Percentiles rank a stretch among this genome's conserved stretches.
These are phyloP conservation scores for Ceratina japonica DNA, from an alignment of 1,140 invertebrate species.

Conservation along the genomic window DNA sequence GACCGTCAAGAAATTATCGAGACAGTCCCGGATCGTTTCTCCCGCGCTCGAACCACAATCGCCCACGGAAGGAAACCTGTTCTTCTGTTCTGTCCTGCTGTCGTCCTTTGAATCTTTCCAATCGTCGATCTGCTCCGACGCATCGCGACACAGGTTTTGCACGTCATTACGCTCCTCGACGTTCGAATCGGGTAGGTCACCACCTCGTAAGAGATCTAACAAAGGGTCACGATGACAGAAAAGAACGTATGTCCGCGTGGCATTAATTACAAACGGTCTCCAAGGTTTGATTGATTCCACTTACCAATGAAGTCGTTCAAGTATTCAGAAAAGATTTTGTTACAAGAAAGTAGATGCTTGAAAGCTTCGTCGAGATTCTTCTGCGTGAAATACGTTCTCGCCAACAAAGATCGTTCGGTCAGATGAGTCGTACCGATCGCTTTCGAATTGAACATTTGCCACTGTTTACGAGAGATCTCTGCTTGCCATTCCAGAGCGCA, in stretches of 20 bases:
- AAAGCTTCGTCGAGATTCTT: conserved; percentile 68
- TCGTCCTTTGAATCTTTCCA: not conserved
- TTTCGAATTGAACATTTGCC: conserved; percentile 65
- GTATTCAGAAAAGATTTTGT: conserved; percentile 65
- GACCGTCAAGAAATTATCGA: conserved; percentile 43
- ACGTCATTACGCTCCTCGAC: not conserved
- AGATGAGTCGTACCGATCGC: conserved; percentile 29
- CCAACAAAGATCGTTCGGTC: conserved; percentile 66
- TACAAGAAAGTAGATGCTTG: conserved; percentile 58
- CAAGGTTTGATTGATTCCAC: conserved; percentile 22
- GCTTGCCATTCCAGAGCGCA: conserved; percentile 70
- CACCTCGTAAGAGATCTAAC: conserved; percentile 36
- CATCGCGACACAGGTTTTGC: not conserved
- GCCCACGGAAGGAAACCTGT: not conserved
- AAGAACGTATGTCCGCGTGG: no score
- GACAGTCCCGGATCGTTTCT: conserved; percentile 5
- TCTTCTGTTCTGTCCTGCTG: not conserved
- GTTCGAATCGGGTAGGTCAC: conserved; percentile 4
- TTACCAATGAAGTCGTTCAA: conserved; percentile 69
- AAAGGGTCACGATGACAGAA: not conserved
- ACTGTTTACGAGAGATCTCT: conserved; percentile 68
- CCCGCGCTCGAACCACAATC: not conserved
- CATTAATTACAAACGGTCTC: not conserved
- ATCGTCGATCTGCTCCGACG: not conserved
- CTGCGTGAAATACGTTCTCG: conserved; percentile 69